phyloP scores from a whole-genome alignment of 2,113 vertebrate genomes.

The Myotis brandtii region DNA sequence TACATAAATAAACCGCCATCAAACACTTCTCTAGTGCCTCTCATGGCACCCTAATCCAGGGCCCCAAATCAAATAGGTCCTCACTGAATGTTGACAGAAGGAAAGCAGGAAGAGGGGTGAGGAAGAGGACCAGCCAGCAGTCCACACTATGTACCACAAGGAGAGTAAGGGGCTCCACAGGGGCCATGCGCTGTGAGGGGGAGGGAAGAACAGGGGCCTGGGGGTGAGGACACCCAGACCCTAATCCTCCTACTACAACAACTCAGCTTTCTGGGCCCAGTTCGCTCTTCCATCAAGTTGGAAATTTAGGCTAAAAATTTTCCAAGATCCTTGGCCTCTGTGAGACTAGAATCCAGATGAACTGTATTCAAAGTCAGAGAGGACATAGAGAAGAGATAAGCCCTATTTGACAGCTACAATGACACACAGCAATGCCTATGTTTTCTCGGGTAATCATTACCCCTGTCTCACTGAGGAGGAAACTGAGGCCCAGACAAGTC shows the following conservation, averaged over 20 bases:
- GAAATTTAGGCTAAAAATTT: not conserved
- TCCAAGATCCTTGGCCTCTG: not conserved
- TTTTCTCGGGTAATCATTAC: not conserved
- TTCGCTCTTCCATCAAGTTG: not conserved
- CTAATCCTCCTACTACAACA: not conserved
- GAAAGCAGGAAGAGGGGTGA: not conserved
- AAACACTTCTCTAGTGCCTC: not conserved
- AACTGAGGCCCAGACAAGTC: not conserved
- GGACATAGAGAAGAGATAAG: not conserved
- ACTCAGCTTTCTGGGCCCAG: not conserved
- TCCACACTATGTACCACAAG: not conserved
- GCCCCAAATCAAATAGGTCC: not conserved
- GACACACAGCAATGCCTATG: not conserved
- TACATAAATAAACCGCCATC: not conserved
- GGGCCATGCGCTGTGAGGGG: fast-evolving
- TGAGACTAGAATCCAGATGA: not conserved
- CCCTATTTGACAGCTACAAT: not conserved
- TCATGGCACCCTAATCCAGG: not conserved
- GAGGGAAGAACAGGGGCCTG: not conserved
- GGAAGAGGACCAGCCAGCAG: fast-evolving
- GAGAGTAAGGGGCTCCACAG: not conserved
- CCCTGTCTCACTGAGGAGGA: not conserved
- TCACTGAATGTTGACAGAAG: not conserved
- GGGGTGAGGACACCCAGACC: not conserved
- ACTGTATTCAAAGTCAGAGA: not conserved